phyloP scores from a whole-genome alignment of 92 coral and sea anemone species.

The Diadumene lineata region DNA sequence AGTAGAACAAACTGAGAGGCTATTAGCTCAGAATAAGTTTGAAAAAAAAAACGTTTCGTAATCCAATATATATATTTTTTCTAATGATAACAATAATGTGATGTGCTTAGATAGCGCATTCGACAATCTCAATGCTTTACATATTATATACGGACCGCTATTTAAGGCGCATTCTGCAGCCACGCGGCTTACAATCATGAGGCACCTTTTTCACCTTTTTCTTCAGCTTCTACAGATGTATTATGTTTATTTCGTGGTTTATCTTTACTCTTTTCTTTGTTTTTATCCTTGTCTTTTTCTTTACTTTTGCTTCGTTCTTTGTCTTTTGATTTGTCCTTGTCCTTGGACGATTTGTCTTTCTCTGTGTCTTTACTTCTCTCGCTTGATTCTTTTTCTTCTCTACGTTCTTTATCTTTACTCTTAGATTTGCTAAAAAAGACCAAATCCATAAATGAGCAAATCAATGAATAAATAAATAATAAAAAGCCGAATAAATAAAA shows the following conservation, averaged over 20 bases:
- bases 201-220: slow-evolving; percentile 67
- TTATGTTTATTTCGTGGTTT: slow-evolving; percentile 56
- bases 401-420: slow-evolving; percentile 49
- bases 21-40: no score
- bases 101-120: no score
- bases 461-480: not conserved
- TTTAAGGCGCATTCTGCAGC: no score
- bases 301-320: slow-evolving; percentile 89
- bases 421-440: slow-evolving; percentile 64
- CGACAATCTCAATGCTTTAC: no score
- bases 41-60: not conserved
- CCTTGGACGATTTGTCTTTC: slow-evolving; percentile 50
- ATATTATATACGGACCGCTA: no score
- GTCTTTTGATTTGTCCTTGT: slow-evolving; percentile 48
- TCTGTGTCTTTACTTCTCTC: slow-evolving; percentile 52
- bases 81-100: no score
- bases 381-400: slow-evolving; percentile 34
- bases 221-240: slow-evolving; percentile 45
- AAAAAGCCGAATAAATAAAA: no score
- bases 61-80: no score
- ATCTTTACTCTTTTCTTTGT: slow-evolving; percentile 64
- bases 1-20: no score
- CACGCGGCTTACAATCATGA: slow-evolving; percentile 63
- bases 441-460: not conserved
- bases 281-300: slow-evolving; percentile 58